A percentile compares a stretch with the other conserved stretches of the same genome.
Evolutionary conservation across 2,113 vertebrate species (phyloP).

Genomic region (Callocephalon fimbriatum): DNA sequence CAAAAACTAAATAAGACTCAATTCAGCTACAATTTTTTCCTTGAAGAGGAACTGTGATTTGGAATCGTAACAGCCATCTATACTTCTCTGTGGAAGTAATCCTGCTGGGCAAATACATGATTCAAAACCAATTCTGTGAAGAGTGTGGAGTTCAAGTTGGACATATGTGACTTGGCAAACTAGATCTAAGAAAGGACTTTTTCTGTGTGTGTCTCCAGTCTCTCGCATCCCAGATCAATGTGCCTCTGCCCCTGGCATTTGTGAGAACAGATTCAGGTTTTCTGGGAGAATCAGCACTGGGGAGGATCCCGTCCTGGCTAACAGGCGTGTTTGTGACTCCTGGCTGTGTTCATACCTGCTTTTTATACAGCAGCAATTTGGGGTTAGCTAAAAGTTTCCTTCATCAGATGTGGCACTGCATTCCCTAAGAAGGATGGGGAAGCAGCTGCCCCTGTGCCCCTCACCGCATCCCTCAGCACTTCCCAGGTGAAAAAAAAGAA

Average conservation of each 20-base stretch:
- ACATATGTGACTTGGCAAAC: background rate
- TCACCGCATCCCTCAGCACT: background rate
- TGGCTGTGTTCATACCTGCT: background rate
- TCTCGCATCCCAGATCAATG: background rate
- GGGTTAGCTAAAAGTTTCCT: background rate
- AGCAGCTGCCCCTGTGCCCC: background rate
- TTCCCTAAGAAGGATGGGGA: background rate
- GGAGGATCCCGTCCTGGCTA: background rate
- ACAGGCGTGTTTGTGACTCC: fast-evolving
- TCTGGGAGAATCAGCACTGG: background rate
- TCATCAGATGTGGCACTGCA: background rate
- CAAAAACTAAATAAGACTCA: background rate
- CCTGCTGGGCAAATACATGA: background rate
- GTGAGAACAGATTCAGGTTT: background rate
- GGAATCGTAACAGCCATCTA: background rate
- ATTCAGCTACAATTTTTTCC: background rate
- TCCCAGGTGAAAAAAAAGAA: background rate
- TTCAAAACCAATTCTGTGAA: background rate
- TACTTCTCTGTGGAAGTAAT: background rate
- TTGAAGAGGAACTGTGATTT: background rate
- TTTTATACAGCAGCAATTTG: background rate
- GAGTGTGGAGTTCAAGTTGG: background rate
- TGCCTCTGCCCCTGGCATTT: background rate
- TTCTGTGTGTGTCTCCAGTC: background rate
- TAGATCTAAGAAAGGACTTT: fast-evolving